phyloP scores from a whole-genome alignment of 2,113 vertebrate genomes.

The Lasiurus borealis region DNA sequence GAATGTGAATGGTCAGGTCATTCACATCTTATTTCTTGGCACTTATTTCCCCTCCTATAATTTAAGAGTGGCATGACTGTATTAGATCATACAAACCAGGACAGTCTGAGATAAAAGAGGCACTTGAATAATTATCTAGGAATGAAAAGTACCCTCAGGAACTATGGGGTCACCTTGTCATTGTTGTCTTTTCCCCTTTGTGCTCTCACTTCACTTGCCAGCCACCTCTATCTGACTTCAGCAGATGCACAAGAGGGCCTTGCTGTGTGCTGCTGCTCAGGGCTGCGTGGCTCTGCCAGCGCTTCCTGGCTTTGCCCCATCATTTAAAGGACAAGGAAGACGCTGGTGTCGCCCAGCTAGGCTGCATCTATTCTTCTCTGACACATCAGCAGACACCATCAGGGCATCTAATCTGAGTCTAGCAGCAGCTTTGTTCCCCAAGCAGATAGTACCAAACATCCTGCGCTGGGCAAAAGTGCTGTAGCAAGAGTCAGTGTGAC shows the following conservation, averaged over 20 bases:
- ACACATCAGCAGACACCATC: neutral
- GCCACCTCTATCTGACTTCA: neutral
- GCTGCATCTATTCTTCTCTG: neutral
- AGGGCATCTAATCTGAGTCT: neutral
- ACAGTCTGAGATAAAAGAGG: neutral
- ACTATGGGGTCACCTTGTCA: neutral
- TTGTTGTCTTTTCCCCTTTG: neutral
- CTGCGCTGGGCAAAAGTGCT: neutral
- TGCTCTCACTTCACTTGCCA: neutral
- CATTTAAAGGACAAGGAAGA: conserved; percentile 29
- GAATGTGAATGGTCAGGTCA: neutral
- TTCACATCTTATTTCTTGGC: neutral
- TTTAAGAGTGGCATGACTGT: neutral
- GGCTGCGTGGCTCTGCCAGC: neutral
- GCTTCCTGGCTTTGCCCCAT: neutral
- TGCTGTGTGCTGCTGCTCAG: neutral
- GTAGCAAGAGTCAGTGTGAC: too few relatives aligned
- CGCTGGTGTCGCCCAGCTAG: neutral
- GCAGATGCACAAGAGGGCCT: neutral
- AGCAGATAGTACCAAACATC: neutral
- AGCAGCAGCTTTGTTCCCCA: neutral
- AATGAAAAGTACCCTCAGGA: neutral
- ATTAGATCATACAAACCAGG: neutral
- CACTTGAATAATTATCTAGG: neutral
- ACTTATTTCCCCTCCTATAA: conserved; percentile 9